A percentile compares a stretch with the other conserved stretches of the same genome.
phyloP scores from a whole-genome alignment of 1,140 invertebrate species.

The Procambarus clarkii region DNA sequence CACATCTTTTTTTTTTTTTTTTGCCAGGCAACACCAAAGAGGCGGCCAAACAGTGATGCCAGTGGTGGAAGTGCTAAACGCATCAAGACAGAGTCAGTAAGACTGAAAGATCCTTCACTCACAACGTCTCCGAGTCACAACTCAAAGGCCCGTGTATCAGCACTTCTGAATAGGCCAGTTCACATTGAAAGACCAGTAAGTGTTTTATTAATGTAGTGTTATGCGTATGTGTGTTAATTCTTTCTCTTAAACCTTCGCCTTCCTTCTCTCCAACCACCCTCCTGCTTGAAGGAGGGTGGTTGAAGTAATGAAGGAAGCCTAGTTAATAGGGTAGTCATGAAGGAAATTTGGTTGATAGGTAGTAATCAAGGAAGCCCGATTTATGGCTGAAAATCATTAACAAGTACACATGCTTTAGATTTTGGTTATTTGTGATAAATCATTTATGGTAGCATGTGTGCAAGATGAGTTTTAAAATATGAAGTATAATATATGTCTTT shows the following conservation, averaged over 20 bases:
- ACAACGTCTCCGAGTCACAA: constrained; percentile 79
- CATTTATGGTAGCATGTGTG: no score
- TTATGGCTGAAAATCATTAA: no score
- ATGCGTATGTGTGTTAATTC: not conserved
- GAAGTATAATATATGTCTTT: no score
- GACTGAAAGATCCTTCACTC: constrained; percentile 74
- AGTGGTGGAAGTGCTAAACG: constrained; percentile 63
- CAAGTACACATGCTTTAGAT: no score
- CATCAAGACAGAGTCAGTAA: constrained; percentile 58
- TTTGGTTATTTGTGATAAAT: no score
- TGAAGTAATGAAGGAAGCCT: not conserved
- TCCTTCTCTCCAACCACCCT: no score
- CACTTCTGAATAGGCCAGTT: constrained; percentile 82
- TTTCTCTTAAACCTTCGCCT: constrained; percentile 62
- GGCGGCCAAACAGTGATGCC: constrained; percentile 67
- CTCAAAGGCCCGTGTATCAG: constrained; percentile 78
- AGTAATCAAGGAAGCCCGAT: no score
- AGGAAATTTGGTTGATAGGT: no score
- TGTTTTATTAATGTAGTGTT: not conserved
- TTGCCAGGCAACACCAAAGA: constrained; percentile 51
- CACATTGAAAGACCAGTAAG: constrained; percentile 84
- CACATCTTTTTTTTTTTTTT: not conserved
- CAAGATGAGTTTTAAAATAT: no score
- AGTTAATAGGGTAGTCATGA: no score
- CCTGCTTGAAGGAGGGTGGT: no score